phyloP scores from a whole-genome alignment of 2,888 invertebrate genomes.

The Aelia acuminata region DNA sequence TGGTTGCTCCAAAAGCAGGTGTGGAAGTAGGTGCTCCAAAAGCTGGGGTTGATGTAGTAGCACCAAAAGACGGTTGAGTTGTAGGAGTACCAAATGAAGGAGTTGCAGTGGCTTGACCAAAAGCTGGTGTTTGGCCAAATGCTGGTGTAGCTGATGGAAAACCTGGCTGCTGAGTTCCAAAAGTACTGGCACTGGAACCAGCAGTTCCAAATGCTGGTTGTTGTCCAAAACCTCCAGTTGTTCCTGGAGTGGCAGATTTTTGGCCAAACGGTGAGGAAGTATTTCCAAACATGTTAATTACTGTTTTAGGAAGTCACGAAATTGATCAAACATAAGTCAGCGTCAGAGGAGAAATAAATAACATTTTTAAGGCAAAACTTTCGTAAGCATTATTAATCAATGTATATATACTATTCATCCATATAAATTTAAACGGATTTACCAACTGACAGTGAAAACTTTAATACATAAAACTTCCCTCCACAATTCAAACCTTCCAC shows the following conservation, averaged over 20 bases:
- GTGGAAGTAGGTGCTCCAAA: constrained; percentile 43
- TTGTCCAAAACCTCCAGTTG: constrained; percentile 15
- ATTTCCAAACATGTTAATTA: constrained; percentile 41
- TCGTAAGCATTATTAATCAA: neutral
- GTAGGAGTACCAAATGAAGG: constrained; percentile 18
- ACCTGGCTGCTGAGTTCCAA: constrained; percentile 45
- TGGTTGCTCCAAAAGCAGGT: constrained; percentile 22
- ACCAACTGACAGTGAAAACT: neutral
- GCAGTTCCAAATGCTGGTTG: constrained; percentile 37
- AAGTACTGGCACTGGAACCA: neutral
- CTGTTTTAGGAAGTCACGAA: neutral
- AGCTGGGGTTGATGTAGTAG: constrained; percentile 18
- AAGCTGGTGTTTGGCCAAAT: constrained; percentile 51
- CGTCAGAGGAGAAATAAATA: neutral
- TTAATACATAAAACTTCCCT: neutral
- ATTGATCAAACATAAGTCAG: neutral
- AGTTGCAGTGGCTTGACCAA: constrained; percentile 1
- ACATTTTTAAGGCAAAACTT: neutral
- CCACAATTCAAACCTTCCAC: neutral
- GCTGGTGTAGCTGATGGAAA: constrained; percentile 48
- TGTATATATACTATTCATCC: neutral
- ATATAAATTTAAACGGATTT: neutral
- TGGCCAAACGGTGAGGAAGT: constrained; percentile 53
- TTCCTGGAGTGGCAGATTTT: constrained; percentile 43
- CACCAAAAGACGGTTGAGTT: constrained; percentile 30